phyloP scores from a whole-genome alignment of 2,113 vertebrate species.

The Elephantulus edwardii region DNA sequence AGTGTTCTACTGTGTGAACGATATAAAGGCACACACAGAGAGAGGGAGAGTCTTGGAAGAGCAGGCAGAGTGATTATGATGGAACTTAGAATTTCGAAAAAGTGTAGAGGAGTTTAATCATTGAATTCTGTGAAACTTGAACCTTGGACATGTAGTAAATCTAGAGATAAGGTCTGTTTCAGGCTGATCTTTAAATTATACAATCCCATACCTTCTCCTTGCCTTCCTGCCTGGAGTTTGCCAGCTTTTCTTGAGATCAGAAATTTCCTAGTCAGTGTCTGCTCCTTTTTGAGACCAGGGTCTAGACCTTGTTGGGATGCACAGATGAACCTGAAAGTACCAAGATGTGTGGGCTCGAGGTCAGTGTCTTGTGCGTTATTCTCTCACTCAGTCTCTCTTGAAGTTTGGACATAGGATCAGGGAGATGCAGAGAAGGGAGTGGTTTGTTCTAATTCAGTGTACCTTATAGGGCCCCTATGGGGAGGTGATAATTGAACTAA shows the following conservation, averaged over 20 bases:
- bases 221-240: background rate
- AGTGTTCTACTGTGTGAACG: background rate
- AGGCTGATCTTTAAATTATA: background rate
- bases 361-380: rapidly evolving
- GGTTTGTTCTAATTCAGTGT: background rate
- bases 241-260: background rate
- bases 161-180: background rate
- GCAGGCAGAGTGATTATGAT: no score
- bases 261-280: background rate
- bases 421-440: background rate
- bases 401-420: background rate
- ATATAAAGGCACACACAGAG: no score
- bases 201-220: rapidly evolving
- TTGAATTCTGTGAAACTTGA: background rate
- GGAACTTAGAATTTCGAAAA: background rate
- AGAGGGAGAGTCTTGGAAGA: background rate
- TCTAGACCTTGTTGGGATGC: background rate
- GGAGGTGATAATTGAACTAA: background rate
- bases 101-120: background rate
- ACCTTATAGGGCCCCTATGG: background rate
- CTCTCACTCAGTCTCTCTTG: background rate
- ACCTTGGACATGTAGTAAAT: background rate
- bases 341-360: background rate
- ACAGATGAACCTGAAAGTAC: rapidly evolving
- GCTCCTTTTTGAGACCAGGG: no score